Evolutionary conservation across 2,888 invertebrate species (phyloP).

Genomic region (Xanthorhoe spadicearia): DNA sequence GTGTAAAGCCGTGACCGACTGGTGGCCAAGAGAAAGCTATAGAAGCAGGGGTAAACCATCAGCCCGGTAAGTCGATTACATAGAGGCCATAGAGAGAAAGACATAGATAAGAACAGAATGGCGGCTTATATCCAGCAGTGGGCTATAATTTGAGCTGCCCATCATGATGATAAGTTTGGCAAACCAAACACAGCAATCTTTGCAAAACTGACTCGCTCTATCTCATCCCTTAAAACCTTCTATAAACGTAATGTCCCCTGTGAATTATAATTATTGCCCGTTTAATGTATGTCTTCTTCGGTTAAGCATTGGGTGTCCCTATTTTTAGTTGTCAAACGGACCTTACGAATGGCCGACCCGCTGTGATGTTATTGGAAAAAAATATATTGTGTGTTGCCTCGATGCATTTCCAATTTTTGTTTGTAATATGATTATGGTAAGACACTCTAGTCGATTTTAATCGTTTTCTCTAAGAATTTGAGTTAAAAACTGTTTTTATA

Average conservation of each 20-base stretch:
- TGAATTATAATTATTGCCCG: constrained; percentile 81
- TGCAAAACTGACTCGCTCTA: constrained; percentile 35
- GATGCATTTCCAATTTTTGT: constrained; percentile 49
- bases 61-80: too few species aligned
- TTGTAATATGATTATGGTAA: background rate
- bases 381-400: constrained; percentile 47
- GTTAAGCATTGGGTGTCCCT: constrained; percentile 78
- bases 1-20: too few species aligned
- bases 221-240: constrained; percentile 42
- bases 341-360: constrained; percentile 65
- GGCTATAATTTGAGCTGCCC: too few species aligned
- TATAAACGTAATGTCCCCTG: constrained; percentile 70
- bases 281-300: constrained; percentile 83
- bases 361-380: constrained; percentile 71
- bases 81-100: too few species aligned
- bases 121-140: too few species aligned
- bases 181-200: background rate
- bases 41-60: too few species aligned
- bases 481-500: too few species aligned
- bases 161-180: background rate
- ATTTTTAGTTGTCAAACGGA: constrained; percentile 71
- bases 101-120: too few species aligned
- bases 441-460: too few species aligned
- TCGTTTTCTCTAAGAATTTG: too few species aligned
- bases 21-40: too few species aligned